Percentiles rank a stretch among this genome's conserved stretches.
phyloP scores from a whole-genome alignment of 1,140 invertebrate genomes.

The Physella acuta region DNA sequence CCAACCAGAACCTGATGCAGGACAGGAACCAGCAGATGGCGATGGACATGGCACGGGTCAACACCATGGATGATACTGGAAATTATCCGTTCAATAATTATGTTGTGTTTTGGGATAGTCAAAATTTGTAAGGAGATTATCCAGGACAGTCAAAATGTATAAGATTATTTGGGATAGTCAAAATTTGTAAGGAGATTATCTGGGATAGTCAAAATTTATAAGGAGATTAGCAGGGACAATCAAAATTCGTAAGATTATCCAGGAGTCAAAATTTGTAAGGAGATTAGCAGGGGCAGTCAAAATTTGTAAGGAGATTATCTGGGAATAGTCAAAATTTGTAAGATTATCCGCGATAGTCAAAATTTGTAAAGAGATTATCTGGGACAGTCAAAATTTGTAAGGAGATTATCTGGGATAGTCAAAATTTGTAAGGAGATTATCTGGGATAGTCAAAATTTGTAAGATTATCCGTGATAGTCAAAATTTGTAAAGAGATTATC shows the following conservation, averaged over 20 bases:
- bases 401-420: background rate
- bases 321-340: constrained; percentile 14
- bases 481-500: no score
- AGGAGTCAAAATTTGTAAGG: no score
- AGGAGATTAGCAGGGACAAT: background rate
- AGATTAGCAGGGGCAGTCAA: no score
- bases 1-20: background rate
- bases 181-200: no score
- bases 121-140: background rate
- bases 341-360: constrained; percentile 13
- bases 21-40: background rate
- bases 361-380: background rate
- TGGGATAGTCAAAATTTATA: no score
- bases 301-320: no score
- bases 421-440: background rate
- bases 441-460: no score
- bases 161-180: background rate
- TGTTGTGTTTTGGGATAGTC: constrained; percentile 18
- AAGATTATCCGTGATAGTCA: background rate
- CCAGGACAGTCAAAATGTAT: no score
- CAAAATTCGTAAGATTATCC: no score
- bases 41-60: constrained; percentile 11
- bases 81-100: constrained; percentile 15
- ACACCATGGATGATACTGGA: background rate
- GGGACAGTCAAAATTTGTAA: no score